Base-by-base conservation (phyloP, 2,797 vertebrate genomes). In the Myotis planiceps region DNA sequence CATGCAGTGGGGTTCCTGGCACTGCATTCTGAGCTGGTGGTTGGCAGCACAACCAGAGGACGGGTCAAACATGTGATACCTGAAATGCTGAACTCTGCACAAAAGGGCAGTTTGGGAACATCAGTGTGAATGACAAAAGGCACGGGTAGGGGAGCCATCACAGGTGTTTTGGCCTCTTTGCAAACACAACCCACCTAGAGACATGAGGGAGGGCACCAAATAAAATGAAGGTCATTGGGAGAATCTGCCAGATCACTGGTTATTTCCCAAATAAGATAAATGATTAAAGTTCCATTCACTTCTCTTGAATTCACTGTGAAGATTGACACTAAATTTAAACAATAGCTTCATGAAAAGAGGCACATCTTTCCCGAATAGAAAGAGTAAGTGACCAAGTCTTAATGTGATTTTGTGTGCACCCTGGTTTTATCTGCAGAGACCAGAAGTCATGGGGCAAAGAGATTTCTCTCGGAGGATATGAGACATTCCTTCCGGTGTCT, bases 251-350 rank as follows among this genome's bases (percentile, higher is more conserved):
- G 58, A 23, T 66, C 84, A 93, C 53, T 25, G 9, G 9, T 45
- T 37, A 47, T 69, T 94, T 82, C 80, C 49, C 83, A 66, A 87
- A 42, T 76, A 49, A 71, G 32, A 66, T 81, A 69, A 87, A 21
- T 37, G 21, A 72, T 53, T 15, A 27, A 42, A 65, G 18, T 79
- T 78, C 79, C 65, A 39, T 23, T 45, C 3, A 16, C 13, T 84
- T 92, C 42, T 55, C 6, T 63, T 83, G 23, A 89, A 45, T 72
- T 92, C 18, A 74, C 2, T 72, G 32, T 89, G 37, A 97, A 94
- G 45, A 93, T 1, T 65, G 32, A 85, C 86, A 94, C 8, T 68
- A 75, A 49, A 76, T 25, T 72, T 84, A 60, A 47, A 74, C 27
- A 72, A 86, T 1, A 68, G 10, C 21, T 47, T 94, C 34, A 29